Conservation (phyloP, 2,888 invertebrate species). For the Conistra vaccinii region DNA sequence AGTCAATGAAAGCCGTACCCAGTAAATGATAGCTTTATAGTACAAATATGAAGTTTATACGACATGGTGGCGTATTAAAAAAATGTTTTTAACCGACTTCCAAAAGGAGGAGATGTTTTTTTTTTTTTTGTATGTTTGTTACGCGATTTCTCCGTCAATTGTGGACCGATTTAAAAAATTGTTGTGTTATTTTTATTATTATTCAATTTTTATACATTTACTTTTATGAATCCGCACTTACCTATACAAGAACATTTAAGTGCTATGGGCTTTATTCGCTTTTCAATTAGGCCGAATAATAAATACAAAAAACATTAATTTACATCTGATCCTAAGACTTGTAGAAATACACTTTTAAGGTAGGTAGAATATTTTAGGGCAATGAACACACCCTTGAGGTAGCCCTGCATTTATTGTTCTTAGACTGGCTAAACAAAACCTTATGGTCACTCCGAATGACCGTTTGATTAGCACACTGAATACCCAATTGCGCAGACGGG, state of each 20-base stretch:
- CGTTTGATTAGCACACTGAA: constrained; percentile 12
- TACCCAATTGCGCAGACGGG: constrained; percentile 21
- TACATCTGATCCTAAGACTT: background rate
- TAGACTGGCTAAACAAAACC: background rate
- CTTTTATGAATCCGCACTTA: background rate
- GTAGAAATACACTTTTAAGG: background rate
- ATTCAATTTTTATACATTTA: background rate
- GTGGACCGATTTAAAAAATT: too few relatives aligned
- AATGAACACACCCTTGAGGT: constrained; percentile 27
- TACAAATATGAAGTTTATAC: background rate
- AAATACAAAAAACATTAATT: too few relatives aligned
- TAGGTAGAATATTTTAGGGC: background rate
- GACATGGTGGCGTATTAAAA: background rate
- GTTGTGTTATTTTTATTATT: too few relatives aligned
- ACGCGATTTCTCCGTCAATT: too few relatives aligned
- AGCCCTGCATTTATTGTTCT: constrained; percentile 18
- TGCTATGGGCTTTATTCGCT: background rate
- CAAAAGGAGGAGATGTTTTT: too few relatives aligned
- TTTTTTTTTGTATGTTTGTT: too few relatives aligned
- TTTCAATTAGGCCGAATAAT: background rate
- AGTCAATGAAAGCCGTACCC: background rate
- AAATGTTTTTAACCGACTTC: too few relatives aligned
- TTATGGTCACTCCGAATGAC: constrained; percentile 3
- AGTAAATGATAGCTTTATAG: background rate
- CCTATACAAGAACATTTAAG: background rate